Evolutionary conservation across 2,797 vertebrate species (phyloP).

Genomic region (Vultur gryphus): DNA sequence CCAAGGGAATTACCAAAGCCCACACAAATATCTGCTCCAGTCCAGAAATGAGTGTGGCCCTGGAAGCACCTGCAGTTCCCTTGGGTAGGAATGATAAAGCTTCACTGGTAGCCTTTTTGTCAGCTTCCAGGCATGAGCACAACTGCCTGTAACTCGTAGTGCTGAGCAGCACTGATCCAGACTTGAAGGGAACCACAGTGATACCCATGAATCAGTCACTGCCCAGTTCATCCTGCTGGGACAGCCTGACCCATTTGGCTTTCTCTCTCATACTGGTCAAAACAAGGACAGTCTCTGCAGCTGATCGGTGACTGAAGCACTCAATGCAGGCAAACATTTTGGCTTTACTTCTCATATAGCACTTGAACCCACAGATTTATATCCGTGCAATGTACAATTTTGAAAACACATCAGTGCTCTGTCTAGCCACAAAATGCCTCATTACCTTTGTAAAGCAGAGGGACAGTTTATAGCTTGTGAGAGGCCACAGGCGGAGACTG

Average conservation of each 20-base stretch:
- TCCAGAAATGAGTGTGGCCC: not conserved
- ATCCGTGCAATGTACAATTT: not conserved
- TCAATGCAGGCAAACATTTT: not conserved
- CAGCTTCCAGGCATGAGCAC: not conserved
- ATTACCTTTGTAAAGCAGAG: not conserved
- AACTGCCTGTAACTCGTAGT: not conserved
- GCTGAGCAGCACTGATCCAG: fast-evolving
- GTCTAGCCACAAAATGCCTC: not conserved
- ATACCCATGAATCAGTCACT: not conserved
- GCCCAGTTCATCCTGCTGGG: not conserved
- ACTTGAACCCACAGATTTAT: not conserved
- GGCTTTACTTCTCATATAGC: not conserved
- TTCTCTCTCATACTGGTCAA: not conserved
- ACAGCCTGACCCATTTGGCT: not conserved
- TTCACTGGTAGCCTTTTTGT: not conserved
- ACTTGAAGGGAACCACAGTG: fast-evolving
- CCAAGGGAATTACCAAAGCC: not conserved
- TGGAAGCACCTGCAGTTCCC: not conserved
- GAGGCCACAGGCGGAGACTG: not conserved
- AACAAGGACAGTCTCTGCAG: not conserved
- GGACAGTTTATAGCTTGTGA: not conserved
- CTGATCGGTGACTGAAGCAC: not conserved
- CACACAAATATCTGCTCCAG: not conserved
- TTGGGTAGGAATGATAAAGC: not conserved
- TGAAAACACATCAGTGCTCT: not conserved